phyloP scores from a whole-genome alignment of 1,140 invertebrate species.

The Delia radicum region DNA sequence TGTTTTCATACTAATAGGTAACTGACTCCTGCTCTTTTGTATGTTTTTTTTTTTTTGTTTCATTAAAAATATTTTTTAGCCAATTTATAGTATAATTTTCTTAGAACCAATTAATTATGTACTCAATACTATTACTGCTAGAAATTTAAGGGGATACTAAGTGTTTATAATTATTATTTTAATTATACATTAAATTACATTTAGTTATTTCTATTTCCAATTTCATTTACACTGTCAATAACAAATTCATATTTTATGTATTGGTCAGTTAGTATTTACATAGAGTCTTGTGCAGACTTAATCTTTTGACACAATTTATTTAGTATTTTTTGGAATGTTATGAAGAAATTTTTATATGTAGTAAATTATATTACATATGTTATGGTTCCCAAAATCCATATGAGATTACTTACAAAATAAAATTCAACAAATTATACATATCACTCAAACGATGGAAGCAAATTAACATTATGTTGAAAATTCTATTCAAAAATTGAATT shows the following conservation, averaged over 20 bases:
- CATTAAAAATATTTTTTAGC: slow-evolving; percentile 36
- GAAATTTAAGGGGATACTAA: slow-evolving; percentile 4
- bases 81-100: slow-evolving; percentile 16
- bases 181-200: background rate
- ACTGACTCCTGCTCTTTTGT: slow-evolving; percentile 54
- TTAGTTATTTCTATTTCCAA: background rate
- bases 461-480: no score
- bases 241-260: background rate
- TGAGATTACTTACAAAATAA: no score
- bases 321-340: background rate
- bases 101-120: slow-evolving; percentile 18
- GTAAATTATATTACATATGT: no score
- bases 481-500: no score
- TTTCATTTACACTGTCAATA: background rate
- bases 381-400: no score
- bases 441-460: no score
- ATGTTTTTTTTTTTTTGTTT: slow-evolving; percentile 37
- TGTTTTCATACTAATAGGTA: slow-evolving; percentile 54
- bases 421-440: no score
- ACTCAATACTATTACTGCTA: slow-evolving; percentile 24
- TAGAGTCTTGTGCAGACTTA: background rate
- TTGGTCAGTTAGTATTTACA: slow-evolving; percentile 13
- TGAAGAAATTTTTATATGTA: no score
- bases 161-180: background rate
- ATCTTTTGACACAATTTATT: background rate